Base-by-base conservation (phyloP, 2,113 vertebrate species). In the Halcyon senegalensis region DNA sequence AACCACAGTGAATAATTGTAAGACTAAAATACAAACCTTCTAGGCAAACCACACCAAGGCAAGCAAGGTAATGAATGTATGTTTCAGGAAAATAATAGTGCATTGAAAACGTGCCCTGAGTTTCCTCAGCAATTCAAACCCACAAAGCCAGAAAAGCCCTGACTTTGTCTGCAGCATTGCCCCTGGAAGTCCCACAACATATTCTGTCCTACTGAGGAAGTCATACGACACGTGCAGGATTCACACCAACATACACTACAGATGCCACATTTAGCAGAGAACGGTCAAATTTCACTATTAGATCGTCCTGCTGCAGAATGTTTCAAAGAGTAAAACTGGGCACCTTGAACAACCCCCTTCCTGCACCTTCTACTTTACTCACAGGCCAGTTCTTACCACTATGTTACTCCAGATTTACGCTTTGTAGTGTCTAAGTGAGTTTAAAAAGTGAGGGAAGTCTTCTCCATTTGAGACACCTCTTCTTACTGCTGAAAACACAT, bases 1-100 rank as follows among this genome's bases (percentile, higher is more conserved):
- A 93, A 55, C 89, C 48, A 91, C 56, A 87, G 20, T 1, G 7
- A 94, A 13, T 75, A 95, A 86, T 10, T 59, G 23, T 46, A 74
- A 81, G 60, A 84, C 35, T 84, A 43, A 77, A 95, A 46, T 11
- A 67, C 1, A 3, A 92, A 55, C 69, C 60, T 92, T 60, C 77
- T 15, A 82, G 89, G 81, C 66, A 96, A 94, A 94, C 87, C 89
- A 92, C 63, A 94, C 8, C 35, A 84, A 76, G 12, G 41, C 37
- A 72, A 78, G 48, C 4, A 85, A 6, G 9, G 23, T 63, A 93
- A 89, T 89, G 43, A 75, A 89, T 72, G 66, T 39, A 59, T 21
- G 35, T n/a, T 35, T 35, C 35, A 66, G 41, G 39, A 70, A 94
- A 94, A 16, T 51, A 74, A 68, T 1, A 79, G 6, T 17, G 48